Base-by-base conservation (phyloP, 1,140 invertebrate genomes). In the Telenomus remus region DNA sequence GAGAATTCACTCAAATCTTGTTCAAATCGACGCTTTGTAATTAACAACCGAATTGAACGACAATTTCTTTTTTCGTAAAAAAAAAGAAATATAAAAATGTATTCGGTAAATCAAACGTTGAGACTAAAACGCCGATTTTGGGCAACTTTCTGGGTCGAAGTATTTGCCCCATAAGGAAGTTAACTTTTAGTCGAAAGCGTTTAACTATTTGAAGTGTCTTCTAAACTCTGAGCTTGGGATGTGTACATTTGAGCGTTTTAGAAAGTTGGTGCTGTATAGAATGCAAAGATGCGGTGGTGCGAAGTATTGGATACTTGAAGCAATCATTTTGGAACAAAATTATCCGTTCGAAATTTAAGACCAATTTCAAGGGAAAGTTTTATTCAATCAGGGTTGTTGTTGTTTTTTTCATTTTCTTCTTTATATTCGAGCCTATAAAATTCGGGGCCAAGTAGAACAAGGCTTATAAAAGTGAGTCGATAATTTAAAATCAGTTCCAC, bases 401-500 rank as follows among this genome's bases (percentile, higher is more conserved):
- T 27, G 19, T 27, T 27, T 27, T 27, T 27, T 27, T 27, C n/a
- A n/a, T n/a, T n/a, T n/a, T n/a, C n/a, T n/a, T n/a, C n/a, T n/a
- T 3, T 27, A 27, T 6, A 27, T 3, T 27, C 2, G 19, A 27
- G 19, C 19, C n/a, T 27, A 27, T 27, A 27, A 27, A 27, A 27
- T 27, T 27, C 19, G 54, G 12, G 42, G 53, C 39, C 9, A 39
- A 33, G 10, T 47, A 59, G 64, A 59, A 53, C 54, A 69, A 60
- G 56, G 56, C 50, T 47, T 59, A 59, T 69, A 60, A 69, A 69
- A 69, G 49, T 69, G 37, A 54, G 56, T 35, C 34, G 50, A 69
- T 60, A 69, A 69, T 57, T 69, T 60, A 60, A 39, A 69, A 54
- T 48, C 37, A 53, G 10, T 4, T 68, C 59, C 55, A 57, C 53